A percentile compares a stretch with the other conserved stretches of the same genome.
Evolutionary conservation across 2,888 invertebrate species (phyloP).

Genomic region (Tetropium fuscum): DNA sequence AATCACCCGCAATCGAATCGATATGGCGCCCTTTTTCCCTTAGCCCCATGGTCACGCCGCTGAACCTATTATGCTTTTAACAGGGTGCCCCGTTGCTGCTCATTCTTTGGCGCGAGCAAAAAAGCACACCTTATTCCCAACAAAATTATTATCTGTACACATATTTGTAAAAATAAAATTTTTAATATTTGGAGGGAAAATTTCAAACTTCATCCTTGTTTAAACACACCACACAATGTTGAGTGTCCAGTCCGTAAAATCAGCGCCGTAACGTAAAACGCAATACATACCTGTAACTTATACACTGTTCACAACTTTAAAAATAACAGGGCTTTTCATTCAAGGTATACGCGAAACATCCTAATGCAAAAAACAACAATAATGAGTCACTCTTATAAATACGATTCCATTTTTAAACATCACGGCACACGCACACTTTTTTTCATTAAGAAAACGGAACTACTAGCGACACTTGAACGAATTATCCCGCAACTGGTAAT

Average conservation of each 20-base stretch:
- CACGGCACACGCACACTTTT: slow-evolving; percentile 28
- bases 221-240: slow-evolving; percentile 9
- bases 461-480: background rate
- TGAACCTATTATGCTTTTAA: no score
- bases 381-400: slow-evolving; percentile 52
- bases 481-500: background rate
- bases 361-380: slow-evolving; percentile 48
- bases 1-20: no score
- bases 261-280: slow-evolving; percentile 3
- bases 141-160: no score
- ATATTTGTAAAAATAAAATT: no score
- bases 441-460: background rate
- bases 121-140: no score
- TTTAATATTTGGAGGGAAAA: slow-evolving; percentile 33
- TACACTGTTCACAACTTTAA: slow-evolving; percentile 15
- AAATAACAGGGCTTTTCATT: slow-evolving; percentile 27
- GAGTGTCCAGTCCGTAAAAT: slow-evolving; percentile 1
- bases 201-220: slow-evolving; percentile 27
- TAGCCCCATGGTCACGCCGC: no score
- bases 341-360: slow-evolving; percentile 31
- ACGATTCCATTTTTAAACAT: slow-evolving; percentile 49
- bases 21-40: no score
- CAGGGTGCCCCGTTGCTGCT: no score
- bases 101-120: no score
- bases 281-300: slow-evolving; percentile 14